Percentiles rank a stretch among this genome's conserved stretches.
These are phyloP conservation scores for Tetragonula carbonaria DNA, from an alignment of 2,888 invertebrate species.

Conservation along the genomic window DNA sequence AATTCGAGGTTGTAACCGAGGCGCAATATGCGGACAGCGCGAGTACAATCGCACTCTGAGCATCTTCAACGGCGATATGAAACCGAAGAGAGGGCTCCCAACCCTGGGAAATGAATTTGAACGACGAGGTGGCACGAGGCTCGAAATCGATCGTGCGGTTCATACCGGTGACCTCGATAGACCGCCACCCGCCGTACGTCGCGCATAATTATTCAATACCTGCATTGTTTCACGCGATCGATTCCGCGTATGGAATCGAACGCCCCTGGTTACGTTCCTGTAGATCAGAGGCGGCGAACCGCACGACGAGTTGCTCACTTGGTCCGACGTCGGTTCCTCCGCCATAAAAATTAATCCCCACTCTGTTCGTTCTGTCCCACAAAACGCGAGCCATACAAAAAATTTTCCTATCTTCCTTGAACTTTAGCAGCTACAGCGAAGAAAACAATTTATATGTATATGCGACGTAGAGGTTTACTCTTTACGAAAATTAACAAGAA, in stretches of 20 bases:
- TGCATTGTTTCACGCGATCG: conserved; percentile 12
- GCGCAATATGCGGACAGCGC: conserved; percentile 16
- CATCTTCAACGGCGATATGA: conserved; percentile 40
- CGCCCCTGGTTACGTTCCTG: neutral
- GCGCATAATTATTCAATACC: conserved; percentile 39
- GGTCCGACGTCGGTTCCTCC: too few relatives aligned
- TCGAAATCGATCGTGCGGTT: conserved; percentile 40
- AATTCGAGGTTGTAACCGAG: neutral
- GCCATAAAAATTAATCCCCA: too few relatives aligned
- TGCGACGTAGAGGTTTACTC: too few relatives aligned
- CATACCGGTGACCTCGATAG: conserved; percentile 54
- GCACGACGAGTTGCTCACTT: too few relatives aligned
- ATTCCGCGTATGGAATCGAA: conserved; percentile 6
- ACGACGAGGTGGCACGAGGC: conserved; percentile 28
- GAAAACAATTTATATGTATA: too few relatives aligned
- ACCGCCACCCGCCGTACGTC: conserved; percentile 3
- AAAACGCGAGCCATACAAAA: too few relatives aligned
- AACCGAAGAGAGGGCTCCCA: conserved; percentile 25
- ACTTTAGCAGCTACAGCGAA: too few relatives aligned
- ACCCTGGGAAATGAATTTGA: conserved; percentile 53
- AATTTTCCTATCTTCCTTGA: too few relatives aligned
- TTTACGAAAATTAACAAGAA: too few relatives aligned
- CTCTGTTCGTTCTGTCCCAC: too few relatives aligned
- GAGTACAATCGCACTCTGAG: conserved; percentile 12
- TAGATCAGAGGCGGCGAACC: too few relatives aligned